phyloP scores from a whole-genome alignment of 2,113 vertebrate species.

The Merops nubicus region DNA sequence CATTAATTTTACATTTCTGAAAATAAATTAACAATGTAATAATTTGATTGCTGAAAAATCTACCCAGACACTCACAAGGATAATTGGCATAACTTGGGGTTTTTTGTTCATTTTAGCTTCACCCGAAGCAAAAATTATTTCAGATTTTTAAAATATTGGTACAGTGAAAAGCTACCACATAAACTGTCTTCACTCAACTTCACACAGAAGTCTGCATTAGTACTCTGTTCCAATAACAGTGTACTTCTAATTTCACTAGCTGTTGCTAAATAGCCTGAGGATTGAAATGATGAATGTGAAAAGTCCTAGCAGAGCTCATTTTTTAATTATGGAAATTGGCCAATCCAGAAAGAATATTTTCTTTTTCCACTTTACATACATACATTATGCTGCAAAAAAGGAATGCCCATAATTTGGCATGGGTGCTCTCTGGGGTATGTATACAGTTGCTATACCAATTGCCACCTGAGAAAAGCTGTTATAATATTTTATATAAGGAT shows the following conservation, averaged over 20 bases:
- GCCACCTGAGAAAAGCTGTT: neutral
- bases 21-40: neutral
- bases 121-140: neutral
- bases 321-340: neutral
- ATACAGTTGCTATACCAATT: neutral
- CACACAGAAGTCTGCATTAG: neutral
- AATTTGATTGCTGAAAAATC: neutral
- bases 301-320: neutral
- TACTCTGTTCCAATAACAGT: conserved; percentile 52
- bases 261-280: neutral
- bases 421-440: neutral
- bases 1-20: neutral
- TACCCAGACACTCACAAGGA: neutral
- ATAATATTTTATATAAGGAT: conserved; percentile 15
- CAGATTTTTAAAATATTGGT: neutral
- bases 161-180: neutral
- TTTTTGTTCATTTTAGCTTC: neutral
- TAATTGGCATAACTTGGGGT: neutral
- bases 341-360: neutral
- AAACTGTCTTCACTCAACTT: neutral
- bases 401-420: neutral
- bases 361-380: neutral
- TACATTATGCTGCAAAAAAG: neutral
- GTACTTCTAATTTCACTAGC: conserved; percentile 5
- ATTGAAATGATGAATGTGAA: neutral